Evolutionary conservation across 2,797 vertebrate genomes (phyloP).

Genomic region (Glyptemys insculpta): DNA sequence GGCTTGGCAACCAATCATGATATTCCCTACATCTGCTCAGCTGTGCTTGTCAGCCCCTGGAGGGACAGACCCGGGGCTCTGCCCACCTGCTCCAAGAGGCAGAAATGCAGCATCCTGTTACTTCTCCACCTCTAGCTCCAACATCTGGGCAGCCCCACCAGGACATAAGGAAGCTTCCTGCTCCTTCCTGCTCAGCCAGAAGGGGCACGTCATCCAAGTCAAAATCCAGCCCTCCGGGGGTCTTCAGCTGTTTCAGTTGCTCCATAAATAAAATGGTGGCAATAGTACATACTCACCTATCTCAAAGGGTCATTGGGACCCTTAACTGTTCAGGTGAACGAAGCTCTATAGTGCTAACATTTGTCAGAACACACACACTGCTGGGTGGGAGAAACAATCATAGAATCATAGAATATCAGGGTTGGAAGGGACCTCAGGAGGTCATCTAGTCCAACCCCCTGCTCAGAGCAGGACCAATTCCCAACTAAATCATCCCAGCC

Average conservation of each 20-base stretch:
- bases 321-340: not conserved
- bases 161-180: not conserved
- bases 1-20: not conserved
- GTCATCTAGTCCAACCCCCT: too few species aligned
- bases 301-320: not conserved
- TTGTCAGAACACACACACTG: not conserved
- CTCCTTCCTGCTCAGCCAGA: not conserved
- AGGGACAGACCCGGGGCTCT: not conserved
- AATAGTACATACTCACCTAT: not conserved
- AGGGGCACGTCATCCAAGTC: not conserved
- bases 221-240: not conserved
- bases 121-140: fast-evolving
- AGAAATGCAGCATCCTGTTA: not conserved
- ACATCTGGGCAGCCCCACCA: not conserved
- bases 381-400: not conserved
- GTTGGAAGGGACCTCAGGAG: too few species aligned
- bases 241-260: not conserved
- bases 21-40: not conserved
- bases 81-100: not conserved
- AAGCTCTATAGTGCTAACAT: not conserved
- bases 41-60: too few species aligned
- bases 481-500: too few species aligned
- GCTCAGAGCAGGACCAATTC: too few species aligned
- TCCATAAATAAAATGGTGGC: fast-evolving
- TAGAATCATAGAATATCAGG: too few species aligned